Conservation (phyloP, 1,140 invertebrate genomes). For the Reticulitermes speratus region DNA sequence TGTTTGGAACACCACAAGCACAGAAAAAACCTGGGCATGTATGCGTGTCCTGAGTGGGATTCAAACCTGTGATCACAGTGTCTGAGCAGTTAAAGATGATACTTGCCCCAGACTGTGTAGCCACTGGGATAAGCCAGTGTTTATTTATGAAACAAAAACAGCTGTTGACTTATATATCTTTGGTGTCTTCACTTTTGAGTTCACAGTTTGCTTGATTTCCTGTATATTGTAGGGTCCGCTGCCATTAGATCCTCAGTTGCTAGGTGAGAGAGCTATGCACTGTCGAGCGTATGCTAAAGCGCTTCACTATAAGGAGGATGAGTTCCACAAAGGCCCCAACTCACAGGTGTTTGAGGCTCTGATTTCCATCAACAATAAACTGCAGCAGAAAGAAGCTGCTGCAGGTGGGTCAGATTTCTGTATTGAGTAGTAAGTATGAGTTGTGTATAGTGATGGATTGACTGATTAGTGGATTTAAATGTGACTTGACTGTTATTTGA, state of each 20-base stretch:
- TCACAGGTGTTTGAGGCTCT: slow-evolving; percentile 87
- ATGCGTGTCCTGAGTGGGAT: too few species aligned
- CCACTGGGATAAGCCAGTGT: too few species aligned
- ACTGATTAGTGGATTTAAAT: too few species aligned
- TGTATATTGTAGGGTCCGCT: slow-evolving; percentile 68
- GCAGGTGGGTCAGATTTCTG: slow-evolving; percentile 58
- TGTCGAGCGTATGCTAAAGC: slow-evolving; percentile 84
- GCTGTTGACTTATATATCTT: too few species aligned
- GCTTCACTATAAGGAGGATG: slow-evolving; percentile 97
- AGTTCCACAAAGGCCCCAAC: slow-evolving; percentile 75
- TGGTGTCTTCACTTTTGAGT: too few species aligned
- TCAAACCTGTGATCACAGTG: too few species aligned
- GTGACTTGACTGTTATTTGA: too few species aligned
- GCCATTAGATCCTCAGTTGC: slow-evolving; percentile 81
- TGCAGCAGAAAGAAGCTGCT: slow-evolving; percentile 97
- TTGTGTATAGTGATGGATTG: background rate
- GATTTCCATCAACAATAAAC: slow-evolving; percentile 98
- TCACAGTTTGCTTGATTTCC: background rate
- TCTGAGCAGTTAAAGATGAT: too few species aligned
- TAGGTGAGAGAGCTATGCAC: slow-evolving; percentile 80
- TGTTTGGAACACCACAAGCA: too few species aligned
- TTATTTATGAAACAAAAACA: too few species aligned
- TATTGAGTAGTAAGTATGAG: background rate
- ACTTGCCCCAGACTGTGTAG: too few species aligned
- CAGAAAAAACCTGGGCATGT: too few species aligned